Base-by-base conservation (phyloP, 2,888 invertebrate genomes). In the Lasioglossum zephyrum region DNA sequence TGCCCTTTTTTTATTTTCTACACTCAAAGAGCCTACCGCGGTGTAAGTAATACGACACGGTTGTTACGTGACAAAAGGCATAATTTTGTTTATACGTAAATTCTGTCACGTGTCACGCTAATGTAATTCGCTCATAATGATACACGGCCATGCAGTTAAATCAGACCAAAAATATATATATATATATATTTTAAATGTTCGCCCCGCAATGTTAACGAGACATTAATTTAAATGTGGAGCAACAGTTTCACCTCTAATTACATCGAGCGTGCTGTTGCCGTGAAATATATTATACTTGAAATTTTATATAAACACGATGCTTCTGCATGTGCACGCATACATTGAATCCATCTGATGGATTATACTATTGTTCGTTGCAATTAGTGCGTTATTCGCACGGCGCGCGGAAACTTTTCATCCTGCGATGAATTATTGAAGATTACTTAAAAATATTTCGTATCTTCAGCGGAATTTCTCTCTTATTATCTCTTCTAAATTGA, bases 31-130 rank as follows among this genome's bases (percentile, higher is more conserved):
- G 60, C 18, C 31, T 73, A 39, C 63, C 73, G 49, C 63, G 49
- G 73, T 73, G 63, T 73, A 73, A 73, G 73, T 66, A 73, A 73
- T 79, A 73, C 36, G 22, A 4, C n/a, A 44, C n/a, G 60, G 47
- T 66, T 26, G 57, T 79, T 79, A 47, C 60, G 57, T 60, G 73
- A 79, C 79, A 73, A 79, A 73, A 63, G 73, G 39, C 73, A 31
- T 66, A 63, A 41, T 66, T 66, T 31, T 26, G 49, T 73, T 79
- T 66, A 57, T n/a, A 79, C 73, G 26, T 73, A 63, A 26, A 73
- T 73, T 73, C 57, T 39, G 31, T 60, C 57, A 72, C 78, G 78
- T 72, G 72, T 60, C 72, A 44, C 72, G 31, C 78, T 57, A n/a
- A 74, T 60, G 78, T 41, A 53, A 57, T 72, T 44, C 57, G 44